These are phyloP conservation scores for Halcyon senegalensis DNA, from an alignment of 2,113 vertebrate species.

Conservation along the genomic window DNA sequence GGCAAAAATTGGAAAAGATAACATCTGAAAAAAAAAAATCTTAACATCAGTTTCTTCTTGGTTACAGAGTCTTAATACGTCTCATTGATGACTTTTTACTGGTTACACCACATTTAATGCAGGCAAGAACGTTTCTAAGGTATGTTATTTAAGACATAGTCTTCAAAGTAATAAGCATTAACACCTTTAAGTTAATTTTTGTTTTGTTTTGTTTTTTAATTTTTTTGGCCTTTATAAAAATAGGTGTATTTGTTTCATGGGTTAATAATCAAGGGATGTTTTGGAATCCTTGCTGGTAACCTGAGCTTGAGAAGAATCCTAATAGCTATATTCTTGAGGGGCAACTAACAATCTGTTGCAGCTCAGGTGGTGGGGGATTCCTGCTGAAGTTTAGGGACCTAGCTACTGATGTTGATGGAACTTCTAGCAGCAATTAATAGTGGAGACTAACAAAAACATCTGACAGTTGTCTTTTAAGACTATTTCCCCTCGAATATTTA, in stretches of 20 bases:
- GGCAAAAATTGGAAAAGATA: neutral
- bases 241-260: neutral
- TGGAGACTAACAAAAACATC: neutral
- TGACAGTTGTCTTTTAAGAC: neutral
- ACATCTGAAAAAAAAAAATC: neutral
- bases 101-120: slow-evolving; percentile 84
- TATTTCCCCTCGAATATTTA: neutral
- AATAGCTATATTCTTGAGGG: neutral
- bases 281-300: neutral
- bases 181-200: neutral
- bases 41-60: neutral
- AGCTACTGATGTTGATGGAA: neutral
- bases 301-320: neutral
- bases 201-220: neutral
- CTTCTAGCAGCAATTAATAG: neutral
- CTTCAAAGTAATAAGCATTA: neutral
- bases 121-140: slow-evolving; percentile 87
- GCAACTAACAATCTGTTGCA: neutral
- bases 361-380: neutral
- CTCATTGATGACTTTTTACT: slow-evolving; percentile 93
- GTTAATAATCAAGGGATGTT: neutral
- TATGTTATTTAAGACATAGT: slow-evolving; percentile 53
- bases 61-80: slow-evolving; percentile 86
- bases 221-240: neutral
- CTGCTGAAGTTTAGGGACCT: neutral